Evolutionary conservation across 2,797 vertebrate species (phyloP).

Genomic region (Numenius phaeopus): DNA sequence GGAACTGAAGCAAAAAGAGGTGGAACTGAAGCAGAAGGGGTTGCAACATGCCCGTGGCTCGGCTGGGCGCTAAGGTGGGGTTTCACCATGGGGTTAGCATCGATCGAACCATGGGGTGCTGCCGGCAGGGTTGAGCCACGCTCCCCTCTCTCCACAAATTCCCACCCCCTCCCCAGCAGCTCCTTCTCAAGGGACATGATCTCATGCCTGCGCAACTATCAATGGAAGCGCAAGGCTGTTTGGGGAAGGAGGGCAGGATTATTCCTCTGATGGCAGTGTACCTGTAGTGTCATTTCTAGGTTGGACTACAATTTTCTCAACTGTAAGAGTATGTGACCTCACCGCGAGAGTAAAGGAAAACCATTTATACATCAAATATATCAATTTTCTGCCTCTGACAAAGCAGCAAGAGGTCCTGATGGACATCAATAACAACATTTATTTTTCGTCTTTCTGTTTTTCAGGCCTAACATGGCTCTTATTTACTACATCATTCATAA

Average conservation of each 20-base stretch:
- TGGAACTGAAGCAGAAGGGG: not conserved
- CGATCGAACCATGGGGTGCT: accelerated
- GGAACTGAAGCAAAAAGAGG: not conserved
- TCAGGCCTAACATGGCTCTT: not conserved
- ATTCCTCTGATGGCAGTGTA: not conserved
- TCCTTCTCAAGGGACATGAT: not conserved
- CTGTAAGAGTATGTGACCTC: not conserved
- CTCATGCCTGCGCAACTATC: too few species aligned
- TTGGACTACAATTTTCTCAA: not conserved
- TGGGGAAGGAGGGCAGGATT: not conserved
- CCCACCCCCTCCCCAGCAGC: not conserved
- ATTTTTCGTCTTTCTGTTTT: not conserved
- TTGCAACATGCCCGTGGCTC: accelerated
- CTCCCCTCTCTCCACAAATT: not conserved
- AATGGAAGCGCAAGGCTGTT: not conserved
- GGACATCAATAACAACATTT: not conserved
- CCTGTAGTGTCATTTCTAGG: not conserved
- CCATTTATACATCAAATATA: not conserved
- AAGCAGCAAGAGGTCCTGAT: not conserved
- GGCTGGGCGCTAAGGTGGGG: accelerated
- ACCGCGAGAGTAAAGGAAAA: not conserved
- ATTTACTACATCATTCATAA: not conserved
- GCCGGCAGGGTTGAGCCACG: accelerated
- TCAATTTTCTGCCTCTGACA: not conserved
- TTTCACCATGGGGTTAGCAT: accelerated